Base-by-base conservation (phyloP, 2,888 invertebrate species). In the Drosophila fungiperda region DNA sequence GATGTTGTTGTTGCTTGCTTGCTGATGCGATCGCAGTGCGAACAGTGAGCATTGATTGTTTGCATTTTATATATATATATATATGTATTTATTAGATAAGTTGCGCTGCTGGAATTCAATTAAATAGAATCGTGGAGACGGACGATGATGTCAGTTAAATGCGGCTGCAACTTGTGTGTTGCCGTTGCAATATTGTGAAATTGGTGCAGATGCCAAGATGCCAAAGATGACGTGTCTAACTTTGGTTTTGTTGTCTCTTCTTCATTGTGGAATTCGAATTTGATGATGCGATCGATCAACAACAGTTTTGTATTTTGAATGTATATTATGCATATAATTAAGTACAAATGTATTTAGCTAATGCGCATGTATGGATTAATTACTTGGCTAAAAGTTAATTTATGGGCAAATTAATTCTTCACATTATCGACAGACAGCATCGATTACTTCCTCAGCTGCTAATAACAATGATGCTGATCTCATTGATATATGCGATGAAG, bases 41-140 rank as follows among this genome's bases (percentile, higher is more conserved):
- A 73, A 89, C 89, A 83, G 68, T 81, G 69, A 57, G 45, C 78
- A 54, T 68, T 50, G 84, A 60, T 77, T 83, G 82, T 82, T 59
- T 67, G 76, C 76, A 50, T 68, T 57, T 29, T 26, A 54, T 26
- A 48, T 42, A 29, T 75, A 58, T 80, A 55, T 70, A 76, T 63
- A 54, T 26, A 48, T 42, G 29, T 75, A 58, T 80, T 55, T 70
- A 76, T 66, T 77, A 69, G 81, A 77, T 80, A 76, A 52, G 59
- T 62, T 38, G 57, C 38, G 33, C 35, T 58, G 60, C 38, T 48
- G 66, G 60, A 70, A 78, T 64, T 67, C 58, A 65, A 59, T 75
- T 67, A 52, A 65, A 53, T 76, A 49, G 45, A 57, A 61, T 63
- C 52, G 55, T 62, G 33, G 45, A 59, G 49, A 42, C 35, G 81